Base-by-base conservation (phyloP, 2,888 invertebrate species). In the Girardia tigrina region DNA sequence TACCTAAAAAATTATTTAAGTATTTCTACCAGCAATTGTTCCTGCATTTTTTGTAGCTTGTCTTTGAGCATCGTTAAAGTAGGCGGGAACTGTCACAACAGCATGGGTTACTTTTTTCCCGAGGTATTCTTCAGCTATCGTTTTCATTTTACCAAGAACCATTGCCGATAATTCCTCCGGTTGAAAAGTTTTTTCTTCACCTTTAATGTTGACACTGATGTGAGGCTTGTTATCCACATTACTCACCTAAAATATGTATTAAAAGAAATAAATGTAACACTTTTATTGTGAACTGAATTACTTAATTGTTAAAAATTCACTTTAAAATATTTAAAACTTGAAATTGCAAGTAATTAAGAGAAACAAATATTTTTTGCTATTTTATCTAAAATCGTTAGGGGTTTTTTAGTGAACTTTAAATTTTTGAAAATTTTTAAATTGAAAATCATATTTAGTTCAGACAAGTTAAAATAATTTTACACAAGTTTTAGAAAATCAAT, bases 111-210 rank as follows among this genome's bases (percentile, higher is more conserved):
- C 81, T 29, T 80, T 81, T 81, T 89, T 89, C 78, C 94, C 94
- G 74, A 86, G 81, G 79, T 85, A 86, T n/a, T 85, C 84, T 78
- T 86, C 86, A 42, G 86, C 86, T 26, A 82, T 84, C 80, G 85
- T 84, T 88, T 91, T 92, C 93, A 93, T 93, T 83, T 93, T 93
- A 28, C 88, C 89, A 78, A 94, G 87, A 74, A 93, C 91, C 92
- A 92, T 92, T 42, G 91, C 91, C 81, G 90, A 90, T 79, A 93
- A 89, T 86, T 92, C 92, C 85, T 93, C 92, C 0, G 92, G 91
- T 85, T 89, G 91, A 84, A 98, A 99, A 36, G 90, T 87, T 83
- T 94, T 95, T 74, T 79, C 78, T 20, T 79, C 79, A 1, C 77
- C 78, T 12, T 79, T 78, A n/a, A 80, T 79, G 1, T 77, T 77